A percentile compares a stretch with the other conserved stretches of the same genome.
These are phyloP conservation scores for Cyclophora albipunctata DNA, from an alignment of 2,888 invertebrate species.

Conservation along the genomic window DNA sequence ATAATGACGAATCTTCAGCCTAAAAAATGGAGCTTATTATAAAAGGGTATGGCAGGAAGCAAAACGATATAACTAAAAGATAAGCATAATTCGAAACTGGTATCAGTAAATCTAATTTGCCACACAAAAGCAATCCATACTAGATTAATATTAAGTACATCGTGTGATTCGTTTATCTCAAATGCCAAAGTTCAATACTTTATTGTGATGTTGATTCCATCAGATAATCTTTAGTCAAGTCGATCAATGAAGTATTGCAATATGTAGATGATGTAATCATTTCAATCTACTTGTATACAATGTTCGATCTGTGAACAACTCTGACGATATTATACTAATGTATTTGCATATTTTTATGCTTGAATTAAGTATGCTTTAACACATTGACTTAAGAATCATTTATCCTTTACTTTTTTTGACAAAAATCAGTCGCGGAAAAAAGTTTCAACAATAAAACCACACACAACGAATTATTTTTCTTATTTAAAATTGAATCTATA, in stretches of 20 bases:
- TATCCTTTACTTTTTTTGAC: too few species aligned
- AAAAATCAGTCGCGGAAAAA: too few species aligned
- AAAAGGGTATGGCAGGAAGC: slow-evolving; percentile 19
- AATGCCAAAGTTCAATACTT: slow-evolving; percentile 42
- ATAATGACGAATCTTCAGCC: too few species aligned
- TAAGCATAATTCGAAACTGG: slow-evolving; percentile 30
- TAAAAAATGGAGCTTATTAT: neutral
- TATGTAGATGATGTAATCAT: neutral
- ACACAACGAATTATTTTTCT: slow-evolving; percentile 15
- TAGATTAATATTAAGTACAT: slow-evolving; percentile 40
- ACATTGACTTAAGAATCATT: too few species aligned
- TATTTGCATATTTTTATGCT: too few species aligned
- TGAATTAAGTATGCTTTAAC: too few species aligned
- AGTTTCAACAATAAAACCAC: slow-evolving; percentile 12
- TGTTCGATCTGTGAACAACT: slow-evolving; percentile 1
- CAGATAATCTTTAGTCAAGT: too few species aligned
- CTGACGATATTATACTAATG: too few species aligned
- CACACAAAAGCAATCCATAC: slow-evolving; percentile 33
- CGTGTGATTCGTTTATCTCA: slow-evolving; percentile 47
- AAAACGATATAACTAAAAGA: slow-evolving; percentile 37
- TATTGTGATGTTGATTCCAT: slow-evolving; percentile 8
- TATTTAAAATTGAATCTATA: slow-evolving; percentile 20
- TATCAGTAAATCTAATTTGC: slow-evolving; percentile 42
- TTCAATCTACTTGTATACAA: neutral
- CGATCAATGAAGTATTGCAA: too few species aligned